A percentile compares a stretch with the other conserved stretches of the same genome.
phyloP scores from a whole-genome alignment of 2,113 vertebrate genomes.

The Eptatretus burgeri region DNA sequence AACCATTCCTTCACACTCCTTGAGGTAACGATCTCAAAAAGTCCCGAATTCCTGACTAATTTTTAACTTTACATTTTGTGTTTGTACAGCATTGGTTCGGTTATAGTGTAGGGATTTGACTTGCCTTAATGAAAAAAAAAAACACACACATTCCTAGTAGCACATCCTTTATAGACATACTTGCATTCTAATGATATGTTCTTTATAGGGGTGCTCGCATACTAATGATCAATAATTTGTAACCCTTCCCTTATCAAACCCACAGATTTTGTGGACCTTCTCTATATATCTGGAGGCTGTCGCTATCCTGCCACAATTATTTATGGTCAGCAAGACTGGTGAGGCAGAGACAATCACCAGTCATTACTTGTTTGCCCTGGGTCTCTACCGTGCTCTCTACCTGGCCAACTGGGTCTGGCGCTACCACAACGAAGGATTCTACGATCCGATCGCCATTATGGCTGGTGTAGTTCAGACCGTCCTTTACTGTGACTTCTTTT shows the following conservation, averaged over 20 bases:
- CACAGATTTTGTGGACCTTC: constrained; percentile 24
- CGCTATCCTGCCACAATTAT: constrained; percentile 22
- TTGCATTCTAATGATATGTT: too few relatives aligned
- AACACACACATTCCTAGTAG: too few relatives aligned
- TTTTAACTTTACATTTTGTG: too few relatives aligned
- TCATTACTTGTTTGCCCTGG: constrained; percentile 23
- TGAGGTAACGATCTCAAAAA: constrained; percentile 12
- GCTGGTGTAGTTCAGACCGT: constrained; percentile 24
- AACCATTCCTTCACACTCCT: constrained; percentile 24
- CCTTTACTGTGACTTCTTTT: constrained; percentile 26
- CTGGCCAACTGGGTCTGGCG: constrained; percentile 26
- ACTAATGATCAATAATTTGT: too few relatives aligned
- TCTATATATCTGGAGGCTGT: constrained; percentile 24
- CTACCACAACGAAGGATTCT: constrained; percentile 22
- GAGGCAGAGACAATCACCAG: constrained; percentile 25
- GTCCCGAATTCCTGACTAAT: constrained; percentile 9
- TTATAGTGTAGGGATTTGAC: too few relatives aligned
- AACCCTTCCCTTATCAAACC: not conserved
- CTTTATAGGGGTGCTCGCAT: too few relatives aligned
- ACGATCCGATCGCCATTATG: constrained; percentile 22
- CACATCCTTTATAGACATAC: too few relatives aligned
- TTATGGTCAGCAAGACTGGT: constrained; percentile 24
- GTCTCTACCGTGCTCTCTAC: constrained; percentile 21
- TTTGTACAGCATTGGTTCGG: too few relatives aligned
- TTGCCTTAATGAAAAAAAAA: too few relatives aligned